Evolutionary conservation across 1,140 invertebrate genomes (phyloP).

Genomic region (Ephestia elutella): DNA sequence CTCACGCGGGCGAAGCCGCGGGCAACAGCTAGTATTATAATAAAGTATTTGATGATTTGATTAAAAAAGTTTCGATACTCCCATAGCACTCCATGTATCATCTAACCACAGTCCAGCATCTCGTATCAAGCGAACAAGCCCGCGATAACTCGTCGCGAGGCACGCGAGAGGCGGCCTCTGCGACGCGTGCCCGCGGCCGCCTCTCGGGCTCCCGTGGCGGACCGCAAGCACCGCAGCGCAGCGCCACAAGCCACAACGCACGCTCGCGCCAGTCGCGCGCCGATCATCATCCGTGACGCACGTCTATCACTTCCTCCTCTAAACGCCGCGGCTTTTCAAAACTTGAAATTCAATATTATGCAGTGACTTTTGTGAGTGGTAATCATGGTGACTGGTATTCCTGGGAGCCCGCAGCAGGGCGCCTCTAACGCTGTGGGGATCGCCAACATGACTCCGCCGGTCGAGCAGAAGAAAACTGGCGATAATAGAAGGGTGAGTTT

Average conservation of each 20-base stretch:
- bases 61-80: too few species aligned
- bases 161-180: constrained; percentile 29
- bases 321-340: constrained; percentile 8
- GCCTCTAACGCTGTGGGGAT: constrained; percentile 32
- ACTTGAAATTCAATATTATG: constrained; percentile 18
- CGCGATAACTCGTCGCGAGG: constrained; percentile 18
- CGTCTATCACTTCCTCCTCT: constrained; percentile 16
- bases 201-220: constrained; percentile 6
- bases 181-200: constrained; percentile 30
- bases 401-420: constrained; percentile 42
- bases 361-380: constrained; percentile 32
- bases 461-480: constrained; percentile 45
- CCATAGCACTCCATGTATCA: too few species aligned
- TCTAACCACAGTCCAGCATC: neutral
- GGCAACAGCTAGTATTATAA: too few species aligned
- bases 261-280: constrained; percentile 50
- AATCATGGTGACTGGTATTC: constrained; percentile 58
- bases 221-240: too few species aligned
- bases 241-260: too few species aligned
- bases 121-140: constrained; percentile 1
- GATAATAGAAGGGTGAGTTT: constrained; percentile 59
- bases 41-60: too few species aligned
- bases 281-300: constrained; percentile 29
- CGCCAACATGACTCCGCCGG: constrained; percentile 33
- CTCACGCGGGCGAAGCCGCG: too few species aligned